These are phyloP conservation scores for Sympetrum striolatum DNA, from an alignment of 2,888 invertebrate species.

Conservation along the genomic window DNA sequence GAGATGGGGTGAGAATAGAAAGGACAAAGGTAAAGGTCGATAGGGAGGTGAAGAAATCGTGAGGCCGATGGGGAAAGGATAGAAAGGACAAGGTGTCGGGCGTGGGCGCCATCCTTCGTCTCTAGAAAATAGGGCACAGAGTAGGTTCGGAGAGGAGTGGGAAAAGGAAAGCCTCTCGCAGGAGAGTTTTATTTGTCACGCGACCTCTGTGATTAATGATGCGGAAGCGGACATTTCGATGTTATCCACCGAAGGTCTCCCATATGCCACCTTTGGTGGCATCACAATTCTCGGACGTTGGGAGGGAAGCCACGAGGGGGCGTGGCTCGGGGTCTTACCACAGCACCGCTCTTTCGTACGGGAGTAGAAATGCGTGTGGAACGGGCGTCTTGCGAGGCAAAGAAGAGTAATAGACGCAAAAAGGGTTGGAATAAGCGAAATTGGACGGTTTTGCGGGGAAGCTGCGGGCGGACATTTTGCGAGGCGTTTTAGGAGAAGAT, in stretches of 20 bases:
- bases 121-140: neutral
- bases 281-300: slow-evolving; percentile 1
- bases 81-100: neutral
- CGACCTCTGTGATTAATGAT: slow-evolving; percentile 30
- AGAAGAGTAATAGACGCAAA: neutral
- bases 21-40: neutral
- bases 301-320: neutral
- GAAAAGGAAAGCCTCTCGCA: neutral
- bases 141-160: neutral
- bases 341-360: neutral
- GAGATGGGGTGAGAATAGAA: neutral
- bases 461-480: no score
- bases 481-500: no score
- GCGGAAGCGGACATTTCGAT: slow-evolving; percentile 20
- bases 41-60: neutral
- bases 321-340: neutral
- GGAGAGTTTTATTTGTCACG: slow-evolving; percentile 33
- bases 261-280: slow-evolving; percentile 30
- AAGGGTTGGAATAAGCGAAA: neutral
- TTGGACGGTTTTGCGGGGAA: no score
- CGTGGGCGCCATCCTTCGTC: neutral
- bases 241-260: neutral
- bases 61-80: neutral
- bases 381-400: neutral
- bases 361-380: neutral